Evolutionary conservation across 2,797 vertebrate genomes (phyloP), one percentile per base, ranked within the genome.

Genomic region (Sparidentex hasta): DNA sequence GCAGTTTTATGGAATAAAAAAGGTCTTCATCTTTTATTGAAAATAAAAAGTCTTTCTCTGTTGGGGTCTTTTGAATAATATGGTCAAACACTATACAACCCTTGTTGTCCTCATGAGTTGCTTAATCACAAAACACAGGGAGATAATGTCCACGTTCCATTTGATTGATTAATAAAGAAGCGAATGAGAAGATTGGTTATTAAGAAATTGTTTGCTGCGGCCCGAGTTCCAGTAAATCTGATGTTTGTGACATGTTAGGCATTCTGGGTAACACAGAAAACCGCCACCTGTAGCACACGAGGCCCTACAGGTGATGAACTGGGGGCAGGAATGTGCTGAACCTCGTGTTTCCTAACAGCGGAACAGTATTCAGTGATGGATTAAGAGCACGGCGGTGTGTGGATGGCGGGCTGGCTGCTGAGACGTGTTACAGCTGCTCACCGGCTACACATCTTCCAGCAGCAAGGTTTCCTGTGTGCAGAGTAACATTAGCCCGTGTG

Each of bases 341-440:
- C 23, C 4, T 41, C 48, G 1, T 70, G 66, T 78, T 29, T n/a
- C 11, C 59, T 46, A 56, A 70, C 11, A 48, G 74, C 16, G 54
- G 56, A 18, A 58, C 3, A 12, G 12, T 52, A 33, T 2, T 74
- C 46, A 55, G 55, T n/a, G 59, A 8, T 44, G 48, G 62, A 76
- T 78, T 68, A 52, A 21, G 51, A 76, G 64, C 25, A 11, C 27
- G 17, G 38, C 38, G 20, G 65, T 17, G 25, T 21, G 52, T 13
- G 65, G 44, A 43, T 21, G 18, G 25, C 23, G 6, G 29, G 65
- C 63, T 25, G 21, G 11, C 23, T 8, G 25, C 7, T 11, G 47
- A 44, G 51, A 61, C 41, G 23, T 21, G 47, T 44, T 33, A 11
- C 21, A 74, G 44, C 58, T 18, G 50, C 65, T 61, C 58, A 21